Evolutionary conservation across 2,797 vertebrate genomes (phyloP), one percentile per base, ranked within the genome.

Genomic region (Iguana delicatissima): DNA sequence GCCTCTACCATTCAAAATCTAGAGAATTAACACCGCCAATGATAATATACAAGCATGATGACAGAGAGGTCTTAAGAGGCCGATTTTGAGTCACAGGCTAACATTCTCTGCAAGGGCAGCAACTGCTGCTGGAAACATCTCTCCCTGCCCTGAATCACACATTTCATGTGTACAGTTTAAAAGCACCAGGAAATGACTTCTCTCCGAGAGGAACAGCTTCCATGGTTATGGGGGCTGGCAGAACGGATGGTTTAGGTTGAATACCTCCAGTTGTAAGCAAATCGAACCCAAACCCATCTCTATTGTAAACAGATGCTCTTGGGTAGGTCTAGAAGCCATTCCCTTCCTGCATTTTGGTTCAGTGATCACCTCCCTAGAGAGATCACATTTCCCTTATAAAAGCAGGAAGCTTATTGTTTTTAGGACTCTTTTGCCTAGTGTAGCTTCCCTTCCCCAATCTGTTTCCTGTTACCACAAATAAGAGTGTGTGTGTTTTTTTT

Each of bases 101-200:
- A 7, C 46, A 57, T 91, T 77, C 62, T 79, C 13, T 24, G 46
- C 73, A 87, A 84, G 42, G 73, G 46, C 72, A 77, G 12, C 46
- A 42, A 5, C 50, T 24, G 24, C 52, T 29, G 50, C 57, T 62
- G 29, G 16, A 32, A 29, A 55, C 14, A 14, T 29, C 64, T 6
- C 74, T 74, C 32, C 16, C 67, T 67, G n/a, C 52, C 35, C 46
- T 38, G 26, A 84, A 42, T 20, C 67, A 29, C 46, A 69, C 72
- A 83, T 87, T 87, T 84, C 52, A 77, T 46, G n/a, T 38, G 57
- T 29, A 16, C n/a, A 32, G n/a, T 87, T 72, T 86, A 52, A 87
- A 87, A 90, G 69, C 79, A 76, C 55, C 57, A 84, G 89, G 57
- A 87, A 90, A 87, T 87, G 24, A 89, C 72, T 82, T 90, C 57